Evolutionary conservation across 2,113 vertebrate species (phyloP).

Genomic region (Arizona elegans): DNA sequence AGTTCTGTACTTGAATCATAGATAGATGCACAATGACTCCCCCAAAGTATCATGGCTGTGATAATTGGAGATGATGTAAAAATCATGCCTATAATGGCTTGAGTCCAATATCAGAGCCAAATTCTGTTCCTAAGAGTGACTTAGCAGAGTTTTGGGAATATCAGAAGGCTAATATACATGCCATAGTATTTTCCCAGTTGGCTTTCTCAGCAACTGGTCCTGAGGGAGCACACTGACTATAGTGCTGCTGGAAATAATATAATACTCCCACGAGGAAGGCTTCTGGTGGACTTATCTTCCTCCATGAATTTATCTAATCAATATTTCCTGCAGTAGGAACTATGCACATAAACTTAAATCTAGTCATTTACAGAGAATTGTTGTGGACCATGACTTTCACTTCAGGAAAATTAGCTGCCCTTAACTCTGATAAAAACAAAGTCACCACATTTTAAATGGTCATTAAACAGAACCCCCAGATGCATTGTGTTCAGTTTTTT

Average conservation of each 20-base stretch:
- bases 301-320: background rate
- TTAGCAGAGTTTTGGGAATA: background rate
- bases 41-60: background rate
- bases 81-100: background rate
- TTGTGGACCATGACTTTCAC: background rate
- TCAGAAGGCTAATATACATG: background rate
- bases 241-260: background rate
- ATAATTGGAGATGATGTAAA: background rate
- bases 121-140: background rate
- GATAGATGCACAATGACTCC: background rate
- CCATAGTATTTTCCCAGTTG: background rate
- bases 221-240: background rate
- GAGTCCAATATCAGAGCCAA: background rate
- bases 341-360: background rate
- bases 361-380: background rate
- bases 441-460: background rate
- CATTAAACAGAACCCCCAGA: background rate
- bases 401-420: background rate
- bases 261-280: background rate
- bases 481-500: background rate
- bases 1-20: background rate
- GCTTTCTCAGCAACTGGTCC: background rate
- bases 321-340: background rate
- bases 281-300: background rate
- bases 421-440: constrained; percentile 22